Evolutionary conservation across 2,797 vertebrate species (phyloP), one percentile per base, ranked within the genome.

Genomic region (Phataginus tricuspis): DNA sequence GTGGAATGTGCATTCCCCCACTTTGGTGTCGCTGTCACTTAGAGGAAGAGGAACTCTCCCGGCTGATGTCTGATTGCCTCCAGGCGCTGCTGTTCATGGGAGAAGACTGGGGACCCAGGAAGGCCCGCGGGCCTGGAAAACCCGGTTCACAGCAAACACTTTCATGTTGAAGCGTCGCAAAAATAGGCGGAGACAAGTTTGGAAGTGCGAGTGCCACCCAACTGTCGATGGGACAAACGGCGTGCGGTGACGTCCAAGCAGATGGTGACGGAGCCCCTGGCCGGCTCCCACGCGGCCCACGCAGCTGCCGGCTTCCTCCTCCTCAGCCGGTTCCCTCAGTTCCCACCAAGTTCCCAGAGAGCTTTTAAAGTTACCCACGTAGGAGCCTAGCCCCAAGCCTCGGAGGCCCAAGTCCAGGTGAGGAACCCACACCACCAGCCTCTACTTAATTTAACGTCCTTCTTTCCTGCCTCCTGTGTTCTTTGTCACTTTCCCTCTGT

Each of bases 1-100:
- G 93, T 74, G 90, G 94, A 96, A 95, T 80, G 63, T 10, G 3
- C 83, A 51, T 96, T 88, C 93, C 97, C 89, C 84, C 82, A 55
- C 92, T 93, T 84, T 95, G 96, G 91, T 90, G 53, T 53, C 89
- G 89, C 93, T 94, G 84, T 96, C 96, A 82, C 86, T 95, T 42
- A 89, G 34, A 68, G 85, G 96, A 78, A 96, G 96, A 97, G 93
- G 88, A 94, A 97, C 97, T 21, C 45, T 25, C 39, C 42, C 69
- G 87, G 87, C 75, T 95, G 96, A 92, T 2, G 34, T 29, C 86
- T 92, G 93, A 91, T 45, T 86, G 84, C 92, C 96, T 97, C 94
- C 72, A 87, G 96, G 91, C 63, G 0, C 57, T 14, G 34, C 9
- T 7, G 15, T 68, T 29, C 39, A 16, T 3, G 37, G 72, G 29